phyloP scores from a whole-genome alignment of 1,140 invertebrate genomes.

The Drosophila truncata region DNA sequence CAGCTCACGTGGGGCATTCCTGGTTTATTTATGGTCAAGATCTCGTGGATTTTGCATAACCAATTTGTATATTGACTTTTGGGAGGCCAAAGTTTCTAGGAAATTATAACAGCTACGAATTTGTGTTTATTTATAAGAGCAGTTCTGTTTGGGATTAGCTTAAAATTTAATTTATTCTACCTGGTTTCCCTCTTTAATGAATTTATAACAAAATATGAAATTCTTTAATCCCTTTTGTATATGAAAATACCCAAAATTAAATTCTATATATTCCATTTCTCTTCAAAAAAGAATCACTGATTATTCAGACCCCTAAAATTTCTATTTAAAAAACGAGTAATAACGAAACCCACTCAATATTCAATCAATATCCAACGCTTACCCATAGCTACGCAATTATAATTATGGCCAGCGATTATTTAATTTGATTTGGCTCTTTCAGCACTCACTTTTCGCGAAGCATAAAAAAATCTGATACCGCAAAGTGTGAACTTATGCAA shows the following conservation, averaged over 20 bases:
- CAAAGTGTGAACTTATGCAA: slow-evolving; percentile 66
- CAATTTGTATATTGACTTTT: slow-evolving; percentile 18
- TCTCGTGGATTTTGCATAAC: slow-evolving; percentile 40
- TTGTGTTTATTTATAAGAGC: slow-evolving; percentile 3
- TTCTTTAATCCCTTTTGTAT: neutral
- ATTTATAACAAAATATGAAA: neutral
- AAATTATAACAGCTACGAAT: neutral
- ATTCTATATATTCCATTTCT: neutral
- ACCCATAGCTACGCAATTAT: neutral
- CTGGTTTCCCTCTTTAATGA: neutral
- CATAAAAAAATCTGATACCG: slow-evolving; percentile 44
- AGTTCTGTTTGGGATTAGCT: neutral
- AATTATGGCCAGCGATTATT: slow-evolving; percentile 11
- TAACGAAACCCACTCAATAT: slow-evolving; percentile 2
- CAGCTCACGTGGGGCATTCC: slow-evolving; percentile 19
- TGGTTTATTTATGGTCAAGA: slow-evolving; percentile 28
- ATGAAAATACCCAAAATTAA: neutral
- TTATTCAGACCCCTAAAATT: neutral
- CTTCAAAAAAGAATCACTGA: neutral
- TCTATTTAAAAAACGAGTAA: neutral
- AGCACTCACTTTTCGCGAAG: slow-evolving; percentile 24
- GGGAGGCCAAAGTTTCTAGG: neutral
- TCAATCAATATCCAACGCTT: neutral
- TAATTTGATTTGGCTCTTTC: slow-evolving; percentile 33
- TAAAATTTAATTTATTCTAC: neutral